These are phyloP conservation scores for Latrodectus geometricus DNA, from an alignment of 1,140 invertebrate genomes.

Conservation along the genomic window DNA sequence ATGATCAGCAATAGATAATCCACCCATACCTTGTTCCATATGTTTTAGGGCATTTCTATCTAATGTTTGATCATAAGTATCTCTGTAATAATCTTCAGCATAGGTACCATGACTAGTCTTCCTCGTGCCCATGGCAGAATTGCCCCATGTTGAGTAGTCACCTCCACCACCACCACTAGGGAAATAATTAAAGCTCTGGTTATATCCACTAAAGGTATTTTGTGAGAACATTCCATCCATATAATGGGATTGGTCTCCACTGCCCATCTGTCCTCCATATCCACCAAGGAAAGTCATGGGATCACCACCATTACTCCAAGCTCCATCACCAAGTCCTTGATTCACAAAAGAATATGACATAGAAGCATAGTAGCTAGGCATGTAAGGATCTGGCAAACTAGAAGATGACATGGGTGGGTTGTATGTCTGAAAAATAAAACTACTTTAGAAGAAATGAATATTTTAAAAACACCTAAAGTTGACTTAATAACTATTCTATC, in stretches of 20 bases:
- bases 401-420: conserved; percentile 64
- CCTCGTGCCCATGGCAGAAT: conserved; percentile 63
- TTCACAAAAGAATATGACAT: conserved; percentile 89
- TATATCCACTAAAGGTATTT: conserved; percentile 70
- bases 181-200: conserved; percentile 83
- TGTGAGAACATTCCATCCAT: conserved; percentile 85
- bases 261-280: conserved; percentile 81
- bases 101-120: conserved; percentile 70
- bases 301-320: conserved; percentile 86
- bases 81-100: conserved; percentile 85
- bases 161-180: conserved; percentile 82
- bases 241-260: conserved; percentile 80
- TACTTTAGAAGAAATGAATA: too few relatives aligned
- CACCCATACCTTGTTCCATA: conserved; percentile 66
- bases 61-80: conserved; percentile 64
- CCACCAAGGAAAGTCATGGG: conserved; percentile 84
- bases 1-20: conserved; percentile 63
- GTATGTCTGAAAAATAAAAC: conserved; percentile 61
- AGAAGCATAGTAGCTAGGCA: conserved; percentile 73
- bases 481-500: too few relatives aligned
- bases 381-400: conserved; percentile 63
- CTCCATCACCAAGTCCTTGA: conserved; percentile 90
- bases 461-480: too few relatives aligned
- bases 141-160: conserved; percentile 84
- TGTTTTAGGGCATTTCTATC: conserved; percentile 65